phyloP scores from a whole-genome alignment of 2,113 vertebrate species.

The Rhabdomys dilectus region DNA sequence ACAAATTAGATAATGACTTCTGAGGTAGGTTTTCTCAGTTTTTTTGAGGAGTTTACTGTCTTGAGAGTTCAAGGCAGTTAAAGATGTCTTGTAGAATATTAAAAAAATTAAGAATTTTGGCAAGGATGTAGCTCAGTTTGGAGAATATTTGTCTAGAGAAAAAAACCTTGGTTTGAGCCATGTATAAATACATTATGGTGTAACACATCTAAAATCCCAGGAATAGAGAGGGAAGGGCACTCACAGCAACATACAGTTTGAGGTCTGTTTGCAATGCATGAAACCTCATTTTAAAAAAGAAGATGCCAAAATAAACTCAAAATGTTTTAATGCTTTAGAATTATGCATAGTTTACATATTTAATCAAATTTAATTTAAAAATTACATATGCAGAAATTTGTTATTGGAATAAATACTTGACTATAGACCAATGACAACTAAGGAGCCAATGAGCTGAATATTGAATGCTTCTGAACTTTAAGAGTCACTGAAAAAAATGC shows the following conservation, averaged over 20 bases:
- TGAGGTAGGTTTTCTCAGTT: not conserved
- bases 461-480: not conserved
- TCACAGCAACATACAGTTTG: not conserved
- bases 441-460: constrained; percentile 32
- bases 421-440: not conserved
- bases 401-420: not conserved
- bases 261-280: not conserved
- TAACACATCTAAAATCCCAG: not conserved
- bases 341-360: not conserved
- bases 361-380: constrained; percentile 12
- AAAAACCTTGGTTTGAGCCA: not conserved
- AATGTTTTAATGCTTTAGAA: not conserved
- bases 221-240: not conserved
- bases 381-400: constrained; percentile 16
- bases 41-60: not conserved
- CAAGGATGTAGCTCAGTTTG: not conserved
- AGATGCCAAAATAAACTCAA: not conserved
- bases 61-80: not conserved
- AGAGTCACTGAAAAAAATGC: not conserved
- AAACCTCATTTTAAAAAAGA: not conserved
- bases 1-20: not conserved
- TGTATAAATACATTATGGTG: not conserved
- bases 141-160: not conserved
- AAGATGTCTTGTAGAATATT: not conserved
- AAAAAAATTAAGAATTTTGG: not conserved